Evolutionary conservation across 2,797 vertebrate genomes (phyloP).

Genomic region (Morelia viridis): DNA sequence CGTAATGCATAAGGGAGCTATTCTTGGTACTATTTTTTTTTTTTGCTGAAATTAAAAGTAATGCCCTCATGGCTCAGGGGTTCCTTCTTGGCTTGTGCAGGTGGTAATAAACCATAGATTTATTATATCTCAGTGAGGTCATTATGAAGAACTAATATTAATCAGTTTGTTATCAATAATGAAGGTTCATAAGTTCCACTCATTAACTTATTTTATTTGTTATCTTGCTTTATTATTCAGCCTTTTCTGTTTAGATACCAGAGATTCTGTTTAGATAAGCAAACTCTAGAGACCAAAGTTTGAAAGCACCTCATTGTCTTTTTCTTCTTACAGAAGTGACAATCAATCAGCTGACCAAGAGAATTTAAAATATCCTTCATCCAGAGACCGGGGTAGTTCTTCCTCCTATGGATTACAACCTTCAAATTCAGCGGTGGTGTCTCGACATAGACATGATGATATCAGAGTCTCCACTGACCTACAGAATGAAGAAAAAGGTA

Average conservation of each 20-base stretch:
- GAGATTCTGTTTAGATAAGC: not conserved
- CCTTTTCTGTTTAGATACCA: not conserved
- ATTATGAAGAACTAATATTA: not conserved
- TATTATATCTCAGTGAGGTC: not conserved
- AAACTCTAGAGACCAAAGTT: not conserved
- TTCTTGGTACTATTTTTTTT: not conserved
- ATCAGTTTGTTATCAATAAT: not conserved
- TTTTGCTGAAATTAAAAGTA: not conserved
- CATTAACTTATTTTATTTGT: not conserved
- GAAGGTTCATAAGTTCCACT: not conserved
- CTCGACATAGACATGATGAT: constrained; percentile 89
- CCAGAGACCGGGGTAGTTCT: constrained; percentile 87
- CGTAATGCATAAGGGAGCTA: not conserved
- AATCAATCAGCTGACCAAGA: constrained; percentile 91
- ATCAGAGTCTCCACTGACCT: constrained; percentile 82
- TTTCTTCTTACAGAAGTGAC: constrained; percentile 84
- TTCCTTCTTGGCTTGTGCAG: not conserved
- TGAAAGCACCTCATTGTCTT: constrained; percentile 7
- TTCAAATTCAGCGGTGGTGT: constrained; percentile 85
- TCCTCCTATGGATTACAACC: constrained; percentile 84
- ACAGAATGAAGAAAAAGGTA: constrained; percentile 94
- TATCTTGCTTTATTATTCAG: not conserved
- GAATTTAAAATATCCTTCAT: constrained; percentile 88
- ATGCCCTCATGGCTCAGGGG: too few species aligned
- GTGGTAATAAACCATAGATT: not conserved